Conservation (phyloP, 2,113 vertebrate species). For the Vidua chalybeata region DNA sequence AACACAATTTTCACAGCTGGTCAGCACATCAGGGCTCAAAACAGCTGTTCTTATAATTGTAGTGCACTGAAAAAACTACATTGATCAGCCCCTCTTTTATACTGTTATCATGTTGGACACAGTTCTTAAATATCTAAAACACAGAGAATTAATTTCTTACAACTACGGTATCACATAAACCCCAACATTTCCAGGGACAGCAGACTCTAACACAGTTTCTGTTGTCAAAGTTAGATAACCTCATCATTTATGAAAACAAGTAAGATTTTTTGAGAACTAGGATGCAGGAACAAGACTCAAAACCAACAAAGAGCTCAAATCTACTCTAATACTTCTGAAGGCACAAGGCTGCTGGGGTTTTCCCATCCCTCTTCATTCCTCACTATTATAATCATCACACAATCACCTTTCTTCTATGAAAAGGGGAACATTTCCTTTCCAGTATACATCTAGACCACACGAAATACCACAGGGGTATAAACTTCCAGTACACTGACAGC, state of each 20-base stretch:
- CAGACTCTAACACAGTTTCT: neutral
- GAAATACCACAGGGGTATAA: accelerated
- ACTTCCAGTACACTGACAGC: neutral
- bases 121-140: neutral
- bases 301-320: neutral
- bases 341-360: neutral
- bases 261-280: neutral
- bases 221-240: neutral
- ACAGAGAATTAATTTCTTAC: neutral
- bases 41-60: neutral
- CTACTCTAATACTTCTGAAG: neutral
- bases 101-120: neutral
- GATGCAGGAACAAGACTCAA: neutral
- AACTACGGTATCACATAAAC: accelerated
- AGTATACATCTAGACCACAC: neutral
- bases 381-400: neutral
- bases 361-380: neutral
- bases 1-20: neutral
- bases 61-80: neutral
- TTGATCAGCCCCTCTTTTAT: neutral
- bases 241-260: neutral
- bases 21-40: neutral
- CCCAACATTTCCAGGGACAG: neutral
- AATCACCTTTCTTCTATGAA: too few species aligned
- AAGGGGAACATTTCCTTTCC: neutral